Evolutionary conservation across 92 coral and sea anemone genomes (phyloP), one percentile per base, ranked within the genome.

Genomic region (Epizoanthus scotinus): DNA sequence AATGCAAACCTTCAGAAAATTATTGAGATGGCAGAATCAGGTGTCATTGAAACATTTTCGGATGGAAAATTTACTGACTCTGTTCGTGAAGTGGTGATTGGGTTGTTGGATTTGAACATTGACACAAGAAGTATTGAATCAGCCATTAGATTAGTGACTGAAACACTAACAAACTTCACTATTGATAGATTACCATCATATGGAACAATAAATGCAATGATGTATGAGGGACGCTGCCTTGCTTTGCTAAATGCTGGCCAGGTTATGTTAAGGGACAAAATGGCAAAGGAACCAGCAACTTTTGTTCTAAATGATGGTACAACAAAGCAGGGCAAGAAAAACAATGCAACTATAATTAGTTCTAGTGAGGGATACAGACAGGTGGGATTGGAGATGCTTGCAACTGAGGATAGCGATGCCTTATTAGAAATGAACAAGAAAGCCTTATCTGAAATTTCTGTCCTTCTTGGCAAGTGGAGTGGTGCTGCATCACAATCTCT

Each of bases 291-390:
- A 49, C 38, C 77, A 34, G 38, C 50, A 36, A 70, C 8, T 67
- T 38, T 67, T 38, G 27, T 67, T 0, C 15, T 78, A 52, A 78
- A 78, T 63, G 72, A 78, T 58, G 72, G 63, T 7, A 78, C 62
- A 21, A 78, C 57, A 17, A 78, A 78, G 49, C 19, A 31, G 8
- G 26, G 60, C 6, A 62, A 36, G 9, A 78, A 77, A 18, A 59
- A 78, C 44, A 78, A 78, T 40, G 53, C 83, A 14, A 78, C 83
- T 19, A 61, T 59, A n/a, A 36, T 78, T 29, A 62, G 83, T 25
- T 18, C 57, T 5, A 78, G 83, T 22, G 83, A 78, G 28, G 83
- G 83, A 47, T 18, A 47, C 31, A 58, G n/a, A 24, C 26, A 58
- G 21, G 19, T 62, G 10, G 82, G 82, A 3, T 40, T 78, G 6